phyloP scores from a whole-genome alignment of 2,888 invertebrate species.

The Elysia crispata region DNA sequence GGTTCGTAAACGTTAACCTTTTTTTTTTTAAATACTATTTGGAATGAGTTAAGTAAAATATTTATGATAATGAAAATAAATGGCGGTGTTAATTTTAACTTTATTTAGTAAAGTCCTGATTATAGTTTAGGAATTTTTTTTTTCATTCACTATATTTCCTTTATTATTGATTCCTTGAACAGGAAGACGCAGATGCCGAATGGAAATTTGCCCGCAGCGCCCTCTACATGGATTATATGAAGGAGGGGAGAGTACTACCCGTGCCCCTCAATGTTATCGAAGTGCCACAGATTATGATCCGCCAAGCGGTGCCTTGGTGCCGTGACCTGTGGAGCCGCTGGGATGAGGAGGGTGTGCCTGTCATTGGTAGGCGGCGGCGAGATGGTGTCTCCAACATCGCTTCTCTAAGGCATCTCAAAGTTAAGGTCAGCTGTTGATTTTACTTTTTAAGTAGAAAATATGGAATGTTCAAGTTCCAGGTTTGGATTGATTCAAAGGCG shows the following conservation, averaged over 20 bases:
- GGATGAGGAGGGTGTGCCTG: background rate
- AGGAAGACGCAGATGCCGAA: slow-evolving; percentile 76
- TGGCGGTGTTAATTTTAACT: too few relatives aligned
- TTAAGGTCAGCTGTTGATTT: background rate
- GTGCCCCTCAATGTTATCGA: slow-evolving; percentile 77
- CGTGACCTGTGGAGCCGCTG: background rate
- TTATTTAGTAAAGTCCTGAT: too few relatives aligned
- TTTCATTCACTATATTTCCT: too few relatives aligned
- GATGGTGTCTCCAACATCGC: slow-evolving; percentile 27
- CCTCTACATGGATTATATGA: slow-evolving; percentile 78
- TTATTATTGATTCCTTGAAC: too few relatives aligned
- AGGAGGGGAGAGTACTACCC: slow-evolving; percentile 80
- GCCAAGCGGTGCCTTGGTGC: background rate
- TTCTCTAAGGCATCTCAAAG: slow-evolving; percentile 22
- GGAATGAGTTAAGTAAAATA: too few relatives aligned
- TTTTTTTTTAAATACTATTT: too few relatives aligned
- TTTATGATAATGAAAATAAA: too few relatives aligned
- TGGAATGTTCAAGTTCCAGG: too few relatives aligned
- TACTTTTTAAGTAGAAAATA: too few relatives aligned
- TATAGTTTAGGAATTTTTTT: too few relatives aligned
- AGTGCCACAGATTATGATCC: slow-evolving; percentile 40
- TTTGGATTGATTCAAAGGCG: too few relatives aligned
- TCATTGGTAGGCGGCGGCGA: background rate
- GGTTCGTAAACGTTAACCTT: too few relatives aligned
- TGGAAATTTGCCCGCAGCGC: slow-evolving; percentile 77